Base-by-base conservation (phyloP, 2,888 invertebrate species). In the Byasa hedistus region DNA sequence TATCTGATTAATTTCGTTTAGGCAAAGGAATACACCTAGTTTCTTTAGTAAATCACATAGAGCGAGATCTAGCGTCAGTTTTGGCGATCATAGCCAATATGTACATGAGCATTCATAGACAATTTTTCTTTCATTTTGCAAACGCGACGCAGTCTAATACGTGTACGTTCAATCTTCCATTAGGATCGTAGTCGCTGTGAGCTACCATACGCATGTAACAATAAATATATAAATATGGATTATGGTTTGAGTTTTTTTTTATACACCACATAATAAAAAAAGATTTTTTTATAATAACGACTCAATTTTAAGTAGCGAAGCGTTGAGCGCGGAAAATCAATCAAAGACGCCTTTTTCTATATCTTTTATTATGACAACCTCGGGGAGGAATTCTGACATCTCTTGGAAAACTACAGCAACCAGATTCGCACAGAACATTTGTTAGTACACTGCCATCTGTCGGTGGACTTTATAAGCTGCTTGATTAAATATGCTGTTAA, bases 91-190 rank as follows among this genome's bases (percentile, higher is more conserved):
- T 44, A 44, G 44, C 44, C 44, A 44, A 44, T 19, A 44, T 15
- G 1, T 44, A 44, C 15, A 8, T 32, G 10, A 32, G 10, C 32
- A 10, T 32, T 10, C 32, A 44, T 44, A 44, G 44, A 44, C 44
- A 44, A 44, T 36, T 36, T 36, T 17, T 44, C 4, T 44, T 61
- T 68, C 57, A 39, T 59, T 54, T 32, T n/a, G 69, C 80, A 81
- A 84, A 75, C 77, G 86, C 84, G 82, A 63, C 79, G 84, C 83
- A 79, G 85, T 80, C 82, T 73, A 67, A 62, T 75, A 74, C 68
- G 79, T 83, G 81, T 84, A 82, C 81, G 84, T 87, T 84, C 80
- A 83, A 89, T 87, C 91, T 91, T 91, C 91, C 90, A 91, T 84
- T 91, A 90, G 89, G 78, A 48, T 73, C 70, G 89, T 90, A 90